These are phyloP conservation scores for Luperina testacea DNA, from an alignment of 2,888 invertebrate genomes.

Conservation along the genomic window DNA sequence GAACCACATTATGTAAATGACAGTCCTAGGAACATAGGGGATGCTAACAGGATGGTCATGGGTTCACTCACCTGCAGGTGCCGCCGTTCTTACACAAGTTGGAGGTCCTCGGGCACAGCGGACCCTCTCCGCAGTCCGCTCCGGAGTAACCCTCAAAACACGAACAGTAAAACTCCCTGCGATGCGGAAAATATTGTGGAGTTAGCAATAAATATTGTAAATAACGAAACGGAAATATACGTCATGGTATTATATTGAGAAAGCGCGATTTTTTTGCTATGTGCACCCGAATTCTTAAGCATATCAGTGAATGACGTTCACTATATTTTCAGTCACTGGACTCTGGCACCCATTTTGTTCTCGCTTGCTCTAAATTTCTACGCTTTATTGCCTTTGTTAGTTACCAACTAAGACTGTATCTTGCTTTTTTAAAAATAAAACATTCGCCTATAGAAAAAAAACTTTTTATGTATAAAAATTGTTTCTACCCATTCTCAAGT, in stretches of 20 bases:
- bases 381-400: constrained; percentile 68
- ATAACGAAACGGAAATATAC: constrained; percentile 52
- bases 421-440: background rate
- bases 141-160: constrained; percentile 96
- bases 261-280: background rate
- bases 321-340: background rate
- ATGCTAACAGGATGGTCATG: background rate
- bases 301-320: constrained; percentile 61
- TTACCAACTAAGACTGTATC: constrained; percentile 31
- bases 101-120: constrained; percentile 91
- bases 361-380: constrained; percentile 68
- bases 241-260: constrained; percentile 35
- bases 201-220: constrained; percentile 54
- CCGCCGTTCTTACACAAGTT: constrained; percentile 95
- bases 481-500: background rate
- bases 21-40: background rate
- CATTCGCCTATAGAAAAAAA: too few species aligned
- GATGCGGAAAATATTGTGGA: constrained; percentile 43
- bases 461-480: background rate
- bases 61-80: constrained; percentile 93
- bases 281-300: constrained; percentile 60
- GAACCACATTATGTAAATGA: background rate
- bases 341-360: constrained; percentile 62
- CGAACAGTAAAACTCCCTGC: constrained; percentile 94
- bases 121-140: constrained; percentile 94